phyloP scores from a whole-genome alignment of 2,113 vertebrate species.

The Rhadina sibilatrix region DNA sequence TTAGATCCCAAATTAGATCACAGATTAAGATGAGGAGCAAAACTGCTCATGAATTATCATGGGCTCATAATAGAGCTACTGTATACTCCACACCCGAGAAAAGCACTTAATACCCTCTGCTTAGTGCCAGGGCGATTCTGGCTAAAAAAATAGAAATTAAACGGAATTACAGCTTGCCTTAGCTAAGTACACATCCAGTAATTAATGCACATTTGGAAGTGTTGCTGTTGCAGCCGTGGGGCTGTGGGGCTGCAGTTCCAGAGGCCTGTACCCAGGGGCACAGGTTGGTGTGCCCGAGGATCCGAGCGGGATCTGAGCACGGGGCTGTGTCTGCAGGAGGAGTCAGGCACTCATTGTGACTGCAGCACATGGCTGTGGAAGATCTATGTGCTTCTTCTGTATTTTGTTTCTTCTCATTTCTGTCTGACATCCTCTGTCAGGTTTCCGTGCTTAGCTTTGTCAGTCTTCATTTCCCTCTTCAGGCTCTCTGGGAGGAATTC shows the following conservation, averaged over 20 bases:
- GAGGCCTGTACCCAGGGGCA: not conserved
- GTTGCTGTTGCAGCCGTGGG: not conserved
- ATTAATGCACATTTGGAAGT: not conserved
- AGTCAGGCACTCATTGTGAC: not conserved
- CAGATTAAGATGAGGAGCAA: slow-evolving; percentile 38
- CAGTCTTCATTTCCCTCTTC: not conserved
- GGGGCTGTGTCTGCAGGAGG: not conserved
- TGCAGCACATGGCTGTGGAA: not conserved
- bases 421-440: not conserved
- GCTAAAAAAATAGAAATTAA: not conserved
- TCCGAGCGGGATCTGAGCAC: not conserved
- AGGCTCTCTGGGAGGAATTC: not conserved
- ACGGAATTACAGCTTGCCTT: not conserved
- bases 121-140: not conserved
- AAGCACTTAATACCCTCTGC: not conserved
- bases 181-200: not conserved
- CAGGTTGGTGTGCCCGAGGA: not conserved
- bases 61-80: slow-evolving; percentile 3
- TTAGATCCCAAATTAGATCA: slow-evolving; percentile 44
- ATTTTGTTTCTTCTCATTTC: not conserved
- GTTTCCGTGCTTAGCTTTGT: not conserved
- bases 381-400: not conserved
- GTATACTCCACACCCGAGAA: not conserved
- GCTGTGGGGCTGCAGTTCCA: not conserved
- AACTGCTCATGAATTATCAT: slow-evolving; percentile 34